Conservation (phyloP, 2,797 vertebrate genomes). For the Pseudotriccus pelzelni region DNA sequence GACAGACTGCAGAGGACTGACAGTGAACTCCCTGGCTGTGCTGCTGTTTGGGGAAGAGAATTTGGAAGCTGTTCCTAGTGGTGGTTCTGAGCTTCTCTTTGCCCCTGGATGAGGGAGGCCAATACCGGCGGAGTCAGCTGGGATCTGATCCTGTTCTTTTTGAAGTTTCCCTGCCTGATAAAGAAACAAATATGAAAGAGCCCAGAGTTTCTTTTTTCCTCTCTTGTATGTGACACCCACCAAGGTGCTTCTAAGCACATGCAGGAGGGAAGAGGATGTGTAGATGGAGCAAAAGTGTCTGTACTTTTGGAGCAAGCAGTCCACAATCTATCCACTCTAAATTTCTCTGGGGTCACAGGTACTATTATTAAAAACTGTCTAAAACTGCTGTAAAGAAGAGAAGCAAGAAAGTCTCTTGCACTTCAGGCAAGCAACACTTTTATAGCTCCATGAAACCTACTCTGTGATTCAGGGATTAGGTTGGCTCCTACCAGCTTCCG, state of each 20-base stretch:
- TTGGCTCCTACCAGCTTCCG: background rate
- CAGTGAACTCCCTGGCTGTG: background rate
- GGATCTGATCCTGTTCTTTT: background rate
- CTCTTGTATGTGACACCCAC: background rate
- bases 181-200: background rate
- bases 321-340: background rate
- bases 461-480: background rate
- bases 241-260: background rate
- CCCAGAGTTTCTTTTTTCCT: background rate
- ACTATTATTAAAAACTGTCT: background rate
- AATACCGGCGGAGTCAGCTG: accelerated
- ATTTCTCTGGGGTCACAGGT: background rate
- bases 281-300: background rate
- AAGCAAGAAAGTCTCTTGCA: background rate
- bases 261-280: background rate
- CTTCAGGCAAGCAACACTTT: background rate
- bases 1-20: background rate
- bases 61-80: background rate
- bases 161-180: background rate
- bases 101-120: background rate
- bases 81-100: background rate
- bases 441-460: background rate
- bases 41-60: background rate
- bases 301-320: background rate
- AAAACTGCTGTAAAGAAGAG: background rate